A percentile compares a stretch with the other conserved stretches of the same genome.
Conservation (phyloP, 2,888 invertebrate genomes). For the Euclidia mi region DNA sequence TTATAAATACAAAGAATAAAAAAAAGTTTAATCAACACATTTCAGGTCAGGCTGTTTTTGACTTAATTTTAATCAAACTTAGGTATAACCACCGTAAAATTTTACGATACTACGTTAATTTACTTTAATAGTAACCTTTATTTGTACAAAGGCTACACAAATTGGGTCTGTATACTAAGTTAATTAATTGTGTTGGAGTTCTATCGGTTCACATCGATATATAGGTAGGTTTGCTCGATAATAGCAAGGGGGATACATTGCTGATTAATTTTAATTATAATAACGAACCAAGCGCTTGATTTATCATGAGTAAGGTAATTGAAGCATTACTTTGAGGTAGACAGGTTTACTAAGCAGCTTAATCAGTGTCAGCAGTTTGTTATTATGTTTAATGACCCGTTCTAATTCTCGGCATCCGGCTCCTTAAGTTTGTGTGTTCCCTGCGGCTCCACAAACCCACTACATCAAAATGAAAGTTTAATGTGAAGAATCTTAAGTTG, state of each 20-base stretch:
- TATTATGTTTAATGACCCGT: slow-evolving; percentile 68
- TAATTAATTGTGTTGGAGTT: not conserved
- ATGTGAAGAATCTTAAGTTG: slow-evolving; percentile 46
- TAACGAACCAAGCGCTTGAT: slow-evolving; percentile 29
- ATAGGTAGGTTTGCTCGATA: slow-evolving; percentile 14
- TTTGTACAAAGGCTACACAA: no score
- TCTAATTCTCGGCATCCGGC: slow-evolving; percentile 58
- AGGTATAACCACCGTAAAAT: no score
- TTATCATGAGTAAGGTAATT: slow-evolving; percentile 48
- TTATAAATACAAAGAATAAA: no score
- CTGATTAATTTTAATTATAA: slow-evolving; percentile 50
- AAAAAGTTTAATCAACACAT: no score
- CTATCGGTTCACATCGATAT: not conserved
- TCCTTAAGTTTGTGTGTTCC: slow-evolving; percentile 43
- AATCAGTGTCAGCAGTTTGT: slow-evolving; percentile 69
- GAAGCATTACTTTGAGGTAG: slow-evolving; percentile 60
- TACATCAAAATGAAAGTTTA: slow-evolving; percentile 55
- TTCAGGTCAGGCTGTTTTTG: no score
- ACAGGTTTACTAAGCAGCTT: slow-evolving; percentile 63
- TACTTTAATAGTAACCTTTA: no score
- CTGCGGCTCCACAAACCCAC: slow-evolving; percentile 18
- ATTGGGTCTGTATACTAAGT: not conserved
- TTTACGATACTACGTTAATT: no score
- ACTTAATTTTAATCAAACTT: no score
- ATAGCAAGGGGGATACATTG: slow-evolving; percentile 27